A percentile compares a stretch with the other conserved stretches of the same genome.
These are phyloP conservation scores for Beris morrisii DNA, from an alignment of 2,888 invertebrate species.

Conservation along the genomic window DNA sequence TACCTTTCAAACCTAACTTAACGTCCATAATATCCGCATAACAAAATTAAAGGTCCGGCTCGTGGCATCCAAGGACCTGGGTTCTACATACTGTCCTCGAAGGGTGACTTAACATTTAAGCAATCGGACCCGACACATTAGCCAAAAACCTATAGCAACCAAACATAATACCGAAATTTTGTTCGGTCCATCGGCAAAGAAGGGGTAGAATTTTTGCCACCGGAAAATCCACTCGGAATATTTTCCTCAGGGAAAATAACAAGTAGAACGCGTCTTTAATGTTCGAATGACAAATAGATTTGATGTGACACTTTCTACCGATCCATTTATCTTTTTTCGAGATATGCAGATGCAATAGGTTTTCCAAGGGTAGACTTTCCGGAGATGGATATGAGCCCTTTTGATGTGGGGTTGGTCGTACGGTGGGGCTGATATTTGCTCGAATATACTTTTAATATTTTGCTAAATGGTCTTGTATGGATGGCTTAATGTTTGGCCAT, in stretches of 20 bases:
- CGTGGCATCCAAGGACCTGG: too few relatives aligned
- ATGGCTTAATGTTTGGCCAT: constrained; percentile 27
- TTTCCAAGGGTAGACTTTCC: neutral
- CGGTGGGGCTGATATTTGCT: constrained; percentile 11
- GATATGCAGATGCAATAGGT: constrained; percentile 32
- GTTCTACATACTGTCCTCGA: neutral
- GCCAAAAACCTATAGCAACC: neutral
- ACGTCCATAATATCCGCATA: constrained; percentile 7
- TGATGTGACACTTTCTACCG: constrained; percentile 39
- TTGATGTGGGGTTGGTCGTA: constrained; percentile 3
- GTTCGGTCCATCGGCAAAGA: constrained; percentile 8
- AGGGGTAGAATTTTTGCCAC: constrained; percentile 4
- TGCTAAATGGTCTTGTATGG: constrained; percentile 24
- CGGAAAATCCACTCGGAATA: neutral
- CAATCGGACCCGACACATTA: constrained; percentile 24
- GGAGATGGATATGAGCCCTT: neutral
- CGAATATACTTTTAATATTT: constrained; percentile 10
- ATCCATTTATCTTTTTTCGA: constrained; percentile 39
- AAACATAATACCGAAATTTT: constrained; percentile 6
- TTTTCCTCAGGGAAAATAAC: neutral
- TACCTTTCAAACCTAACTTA: constrained; percentile 35
- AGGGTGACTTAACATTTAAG: constrained; percentile 30
- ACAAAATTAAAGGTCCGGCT: constrained; percentile 1
- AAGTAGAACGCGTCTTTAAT: constrained; percentile 24
- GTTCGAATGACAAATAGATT: constrained; percentile 40